Percentiles rank a stretch among this genome's conserved stretches.
Evolutionary conservation across 2,888 invertebrate species (phyloP).

Genomic region (Phengaris alcon): DNA sequence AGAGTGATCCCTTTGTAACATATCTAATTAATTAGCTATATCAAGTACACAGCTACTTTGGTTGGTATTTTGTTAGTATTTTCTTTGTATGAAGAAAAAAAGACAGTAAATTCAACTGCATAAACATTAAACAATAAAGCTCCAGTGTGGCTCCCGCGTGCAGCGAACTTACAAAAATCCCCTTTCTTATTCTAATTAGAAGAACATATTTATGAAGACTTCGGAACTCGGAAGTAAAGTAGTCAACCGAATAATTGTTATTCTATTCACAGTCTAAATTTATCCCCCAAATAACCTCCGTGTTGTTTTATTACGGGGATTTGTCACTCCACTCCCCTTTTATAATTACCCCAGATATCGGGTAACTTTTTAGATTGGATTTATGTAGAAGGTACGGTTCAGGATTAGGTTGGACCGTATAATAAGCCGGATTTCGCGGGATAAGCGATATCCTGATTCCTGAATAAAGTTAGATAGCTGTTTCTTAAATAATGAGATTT

Average conservation of each 20-base stretch:
- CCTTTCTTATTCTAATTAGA: constrained; percentile 23
- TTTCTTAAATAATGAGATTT: constrained; percentile 28
- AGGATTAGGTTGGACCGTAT: constrained; percentile 56
- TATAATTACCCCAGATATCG: constrained; percentile 75
- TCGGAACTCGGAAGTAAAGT: constrained; percentile 51
- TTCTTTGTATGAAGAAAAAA: too few relatives aligned
- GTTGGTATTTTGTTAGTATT: too few relatives aligned
- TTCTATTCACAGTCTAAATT: constrained; percentile 79
- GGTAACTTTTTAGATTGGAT: constrained; percentile 70
- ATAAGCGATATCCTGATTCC: constrained; percentile 38
- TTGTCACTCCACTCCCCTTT: constrained; percentile 77
- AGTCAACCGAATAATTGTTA: constrained; percentile 79
- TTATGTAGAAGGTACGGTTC: constrained; percentile 57
- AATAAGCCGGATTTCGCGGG: constrained; percentile 55
- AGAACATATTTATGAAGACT: constrained; percentile 31
- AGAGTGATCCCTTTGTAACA: too few relatives aligned
- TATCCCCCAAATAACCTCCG: constrained; percentile 77
- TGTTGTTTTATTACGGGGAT: constrained; percentile 79
- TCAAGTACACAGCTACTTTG: too few relatives aligned
- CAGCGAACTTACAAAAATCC: constrained; percentile 3
- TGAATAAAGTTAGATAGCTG: constrained; percentile 24
- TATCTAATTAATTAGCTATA: too few relatives aligned
- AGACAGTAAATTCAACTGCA: constrained; percentile 4
- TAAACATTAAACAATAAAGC: background rate
- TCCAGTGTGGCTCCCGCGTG: background rate